A percentile compares a stretch with the other conserved stretches of the same genome.
phyloP scores from a whole-genome alignment of 2,797 vertebrate genomes.

The Luscinia megarhynchos region DNA sequence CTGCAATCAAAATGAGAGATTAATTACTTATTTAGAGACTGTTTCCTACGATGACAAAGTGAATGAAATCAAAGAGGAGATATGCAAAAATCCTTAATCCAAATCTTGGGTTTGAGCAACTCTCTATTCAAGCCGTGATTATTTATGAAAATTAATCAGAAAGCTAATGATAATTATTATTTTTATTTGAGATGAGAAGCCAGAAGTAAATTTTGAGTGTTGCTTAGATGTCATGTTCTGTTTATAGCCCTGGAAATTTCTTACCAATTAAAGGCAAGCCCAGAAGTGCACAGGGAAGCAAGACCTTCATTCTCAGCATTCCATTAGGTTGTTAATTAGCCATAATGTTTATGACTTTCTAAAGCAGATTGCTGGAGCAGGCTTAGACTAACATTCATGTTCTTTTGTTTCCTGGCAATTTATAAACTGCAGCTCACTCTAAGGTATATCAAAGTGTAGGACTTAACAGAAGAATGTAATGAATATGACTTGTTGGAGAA shows the following conservation, averaged over 20 bases:
- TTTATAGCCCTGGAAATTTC: conserved; percentile 36
- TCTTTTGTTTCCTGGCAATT: neutral
- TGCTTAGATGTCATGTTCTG: neutral
- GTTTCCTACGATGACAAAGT: neutral
- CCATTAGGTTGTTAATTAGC: conserved; percentile 52
- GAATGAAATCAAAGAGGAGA: neutral
- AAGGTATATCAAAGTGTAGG: neutral
- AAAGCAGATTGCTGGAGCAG: neutral
- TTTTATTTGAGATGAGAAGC: conserved; percentile 15
- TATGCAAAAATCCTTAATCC: neutral
- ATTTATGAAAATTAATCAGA: neutral
- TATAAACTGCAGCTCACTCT: neutral
- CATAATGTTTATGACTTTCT: conserved; percentile 51
- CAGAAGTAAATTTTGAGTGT: conserved; percentile 14
- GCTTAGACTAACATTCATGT: neutral
- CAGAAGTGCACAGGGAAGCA: conserved; percentile 14
- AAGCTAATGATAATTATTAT: conserved; percentile 11
- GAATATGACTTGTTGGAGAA: neutral
- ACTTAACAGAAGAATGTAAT: neutral
- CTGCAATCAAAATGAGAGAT: neutral
- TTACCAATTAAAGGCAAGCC: conserved; percentile 22
- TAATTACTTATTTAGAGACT: neutral
- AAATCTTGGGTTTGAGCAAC: neutral
- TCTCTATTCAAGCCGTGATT: neutral
- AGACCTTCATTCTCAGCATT: conserved; percentile 29